Evolutionary conservation across 92 coral and sea anemone genomes (phyloP).

Genomic region (Zoanthus solanderi): DNA sequence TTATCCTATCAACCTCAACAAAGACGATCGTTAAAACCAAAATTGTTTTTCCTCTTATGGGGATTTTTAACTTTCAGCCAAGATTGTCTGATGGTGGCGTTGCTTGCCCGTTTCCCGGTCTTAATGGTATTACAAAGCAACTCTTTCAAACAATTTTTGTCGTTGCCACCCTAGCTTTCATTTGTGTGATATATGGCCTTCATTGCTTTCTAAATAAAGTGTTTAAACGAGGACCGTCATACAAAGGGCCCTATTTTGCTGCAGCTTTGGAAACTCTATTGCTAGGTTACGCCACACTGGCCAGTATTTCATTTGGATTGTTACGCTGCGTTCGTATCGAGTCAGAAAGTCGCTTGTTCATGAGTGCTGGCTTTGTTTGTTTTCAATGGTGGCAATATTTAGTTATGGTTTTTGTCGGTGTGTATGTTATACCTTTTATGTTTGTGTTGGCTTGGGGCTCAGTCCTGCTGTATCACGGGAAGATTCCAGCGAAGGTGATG

Average conservation of each 20-base stretch:
- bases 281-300: constrained; percentile 63
- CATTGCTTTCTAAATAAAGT: neutral
- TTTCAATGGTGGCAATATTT: constrained; percentile 66
- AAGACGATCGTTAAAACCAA: constrained; percentile 22
- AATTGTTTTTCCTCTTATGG: constrained; percentile 44
- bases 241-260: constrained; percentile 21
- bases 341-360: constrained; percentile 43
- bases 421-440: constrained; percentile 47
- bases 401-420: constrained; percentile 17
- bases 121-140: constrained; percentile 55
- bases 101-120: constrained; percentile 69
- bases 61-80: constrained; percentile 63
- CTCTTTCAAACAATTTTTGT: constrained; percentile 49
- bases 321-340: constrained; percentile 59
- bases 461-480: constrained; percentile 32
- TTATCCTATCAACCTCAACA: constrained; percentile 13
- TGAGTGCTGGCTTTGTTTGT: constrained; percentile 48
- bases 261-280: constrained; percentile 54
- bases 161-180: constrained; percentile 29
- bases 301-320: constrained; percentile 47
- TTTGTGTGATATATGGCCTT: constrained; percentile 29
- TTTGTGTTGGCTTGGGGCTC: constrained; percentile 61
- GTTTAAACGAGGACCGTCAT: neutral
- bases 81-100: constrained; percentile 27
- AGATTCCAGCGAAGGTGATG: constrained; percentile 49